Evolutionary conservation across 2,888 invertebrate species (phyloP).

Genomic region (Allacma fusca): DNA sequence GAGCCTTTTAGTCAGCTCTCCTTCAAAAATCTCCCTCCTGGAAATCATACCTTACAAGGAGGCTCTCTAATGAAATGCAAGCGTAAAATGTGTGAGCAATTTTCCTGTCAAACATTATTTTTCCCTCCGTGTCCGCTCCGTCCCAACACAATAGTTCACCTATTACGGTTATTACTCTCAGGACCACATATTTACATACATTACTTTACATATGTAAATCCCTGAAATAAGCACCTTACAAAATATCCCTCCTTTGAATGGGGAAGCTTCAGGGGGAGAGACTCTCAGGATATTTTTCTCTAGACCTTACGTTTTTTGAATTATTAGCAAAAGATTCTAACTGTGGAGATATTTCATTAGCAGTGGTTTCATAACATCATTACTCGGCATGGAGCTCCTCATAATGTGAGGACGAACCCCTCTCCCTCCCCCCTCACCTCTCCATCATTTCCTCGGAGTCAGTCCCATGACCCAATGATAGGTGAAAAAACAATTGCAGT

Average conservation of each 20-base stretch:
- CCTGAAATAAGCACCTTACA: no score
- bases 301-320: conserved; percentile 1
- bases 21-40: not conserved
- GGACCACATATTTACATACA: no score
- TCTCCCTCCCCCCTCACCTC: no score
- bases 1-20: not conserved
- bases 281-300: not conserved
- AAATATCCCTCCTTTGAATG: no score
- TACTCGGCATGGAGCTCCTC: not conserved
- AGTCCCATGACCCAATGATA: conserved; percentile 19
- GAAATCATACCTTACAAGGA: conserved; percentile 8
- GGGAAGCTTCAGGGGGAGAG: no score
- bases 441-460: not conserved
- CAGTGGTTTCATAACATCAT: conserved; percentile 18
- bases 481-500: conserved; percentile 38
- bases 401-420: no score
- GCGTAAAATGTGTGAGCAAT: conserved; percentile 23
- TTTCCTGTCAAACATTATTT: conserved; percentile 23
- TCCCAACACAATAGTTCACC: conserved; percentile 1
- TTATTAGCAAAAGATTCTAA: conserved; percentile 18
- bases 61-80: conserved; percentile 19
- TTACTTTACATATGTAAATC: no score
- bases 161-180: conserved; percentile 13
- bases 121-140: no score
- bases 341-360: conserved; percentile 13